Percentiles rank a stretch among this genome's conserved stretches.
Evolutionary conservation across 2,888 invertebrate species (phyloP).

Genomic region (Azorinus chamasolen): DNA sequence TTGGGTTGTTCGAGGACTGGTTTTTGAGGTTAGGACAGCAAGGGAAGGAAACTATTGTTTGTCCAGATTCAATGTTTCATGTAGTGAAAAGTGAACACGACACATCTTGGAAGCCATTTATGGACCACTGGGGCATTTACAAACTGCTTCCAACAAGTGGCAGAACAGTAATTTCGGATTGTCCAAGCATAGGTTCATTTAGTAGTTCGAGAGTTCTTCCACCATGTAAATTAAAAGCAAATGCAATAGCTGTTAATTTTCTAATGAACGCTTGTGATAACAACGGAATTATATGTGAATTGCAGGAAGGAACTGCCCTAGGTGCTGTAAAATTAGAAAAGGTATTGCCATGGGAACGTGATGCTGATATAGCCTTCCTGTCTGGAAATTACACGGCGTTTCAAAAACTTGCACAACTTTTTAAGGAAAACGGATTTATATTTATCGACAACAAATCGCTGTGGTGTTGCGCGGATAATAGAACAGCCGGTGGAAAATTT

Average conservation of each 20-base stretch:
- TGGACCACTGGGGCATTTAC: constrained; percentile 54
- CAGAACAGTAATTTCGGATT: constrained; percentile 63
- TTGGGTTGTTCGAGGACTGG: constrained; percentile 79
- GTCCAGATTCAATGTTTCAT: constrained; percentile 84
- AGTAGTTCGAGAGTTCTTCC: constrained; percentile 55
- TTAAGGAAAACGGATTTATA: constrained; percentile 50
- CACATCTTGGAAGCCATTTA: constrained; percentile 43
- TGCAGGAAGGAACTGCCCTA: constrained; percentile 80
- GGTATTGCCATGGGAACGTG: constrained; percentile 84
- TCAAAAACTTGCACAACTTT: constrained; percentile 29
- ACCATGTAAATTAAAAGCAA: constrained; percentile 76
- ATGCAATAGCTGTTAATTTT: constrained; percentile 68
- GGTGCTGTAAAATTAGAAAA: constrained; percentile 84
- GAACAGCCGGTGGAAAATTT: constrained; percentile 70
- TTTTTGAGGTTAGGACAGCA: constrained; percentile 72
- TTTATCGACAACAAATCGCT: constrained; percentile 24
- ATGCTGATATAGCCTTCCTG: constrained; percentile 78
- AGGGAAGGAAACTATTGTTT: constrained; percentile 67
- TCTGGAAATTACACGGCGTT: constrained; percentile 70
- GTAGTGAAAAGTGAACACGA: constrained; percentile 14
- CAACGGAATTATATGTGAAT: constrained; percentile 74
- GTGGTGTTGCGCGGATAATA: constrained; percentile 67
- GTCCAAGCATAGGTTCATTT: constrained; percentile 17
- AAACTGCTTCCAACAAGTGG: constrained; percentile 64
- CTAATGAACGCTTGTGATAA: constrained; percentile 71